Conservation (phyloP, 1,140 invertebrate genomes). For the Neocloeon triangulifer region DNA sequence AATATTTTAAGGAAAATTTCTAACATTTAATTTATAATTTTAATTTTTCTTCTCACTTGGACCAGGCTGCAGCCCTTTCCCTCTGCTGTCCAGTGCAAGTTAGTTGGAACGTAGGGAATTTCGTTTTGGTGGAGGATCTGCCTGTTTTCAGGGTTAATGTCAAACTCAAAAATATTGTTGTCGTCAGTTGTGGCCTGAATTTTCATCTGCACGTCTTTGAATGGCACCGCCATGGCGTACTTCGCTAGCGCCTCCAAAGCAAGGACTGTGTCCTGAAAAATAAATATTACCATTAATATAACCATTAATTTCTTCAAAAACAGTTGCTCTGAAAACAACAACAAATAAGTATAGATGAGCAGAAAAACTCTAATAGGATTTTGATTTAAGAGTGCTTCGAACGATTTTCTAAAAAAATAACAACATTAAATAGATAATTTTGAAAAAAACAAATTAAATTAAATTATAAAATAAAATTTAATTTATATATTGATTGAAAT, state of each 20-base stretch:
- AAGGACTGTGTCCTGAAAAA: slow-evolving; percentile 32
- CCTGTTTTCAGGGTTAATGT: slow-evolving; percentile 20
- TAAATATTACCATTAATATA: too few relatives aligned
- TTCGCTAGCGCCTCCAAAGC: slow-evolving; percentile 37
- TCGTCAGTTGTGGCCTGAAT: slow-evolving; percentile 13
- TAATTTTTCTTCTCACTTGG: too few relatives aligned
- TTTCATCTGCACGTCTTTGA: slow-evolving; percentile 9
- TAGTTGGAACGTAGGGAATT: slow-evolving; percentile 21
- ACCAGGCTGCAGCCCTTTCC: slow-evolving; percentile 35
- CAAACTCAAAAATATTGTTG: slow-evolving; percentile 15
- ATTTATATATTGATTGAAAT: background rate
- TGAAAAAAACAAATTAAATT: background rate
- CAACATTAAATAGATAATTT: slow-evolving; percentile 1
- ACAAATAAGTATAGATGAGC: too few relatives aligned
- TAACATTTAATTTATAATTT: too few relatives aligned
- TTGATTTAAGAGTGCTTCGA: too few relatives aligned
- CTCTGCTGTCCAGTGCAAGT: slow-evolving; percentile 20
- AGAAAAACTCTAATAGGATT: too few relatives aligned
- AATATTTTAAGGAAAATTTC: too few relatives aligned
- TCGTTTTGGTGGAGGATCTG: slow-evolving; percentile 18
- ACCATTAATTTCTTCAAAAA: too few relatives aligned
- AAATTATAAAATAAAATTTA: slow-evolving; percentile 2
- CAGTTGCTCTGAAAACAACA: too few relatives aligned
- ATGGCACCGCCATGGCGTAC: slow-evolving; percentile 28
- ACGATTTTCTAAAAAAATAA: too few relatives aligned